A percentile compares a stretch with the other conserved stretches of the same genome.
Evolutionary conservation across 2,888 invertebrate genomes (phyloP).

Genomic region (Torymus tubicola): DNA sequence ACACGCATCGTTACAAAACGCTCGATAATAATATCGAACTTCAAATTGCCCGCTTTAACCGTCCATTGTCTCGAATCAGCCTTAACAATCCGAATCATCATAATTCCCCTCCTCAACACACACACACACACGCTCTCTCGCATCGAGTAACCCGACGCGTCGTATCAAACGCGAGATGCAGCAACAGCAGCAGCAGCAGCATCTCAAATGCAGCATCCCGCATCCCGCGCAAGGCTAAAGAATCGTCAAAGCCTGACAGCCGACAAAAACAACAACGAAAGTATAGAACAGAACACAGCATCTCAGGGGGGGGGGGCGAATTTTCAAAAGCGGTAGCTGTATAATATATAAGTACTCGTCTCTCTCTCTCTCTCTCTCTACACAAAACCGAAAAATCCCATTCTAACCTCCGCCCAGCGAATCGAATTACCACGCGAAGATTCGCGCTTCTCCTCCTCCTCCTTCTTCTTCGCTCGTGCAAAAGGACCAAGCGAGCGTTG

Average conservation of each 20-base stretch:
- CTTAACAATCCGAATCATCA: slow-evolving; percentile 32
- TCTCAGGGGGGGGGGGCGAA: no score
- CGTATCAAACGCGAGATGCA: no score
- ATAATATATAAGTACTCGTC: background rate
- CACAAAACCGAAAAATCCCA: slow-evolving; percentile 12
- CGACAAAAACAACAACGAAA: background rate
- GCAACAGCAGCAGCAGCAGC: no score
- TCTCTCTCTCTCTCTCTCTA: no score
- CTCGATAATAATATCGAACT: background rate
- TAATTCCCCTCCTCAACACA: slow-evolving; percentile 3
- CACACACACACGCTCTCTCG: background rate
- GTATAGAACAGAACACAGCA: background rate
- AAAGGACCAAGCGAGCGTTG: slow-evolving; percentile 5
- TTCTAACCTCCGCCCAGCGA: slow-evolving; percentile 38
- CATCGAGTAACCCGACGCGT: slow-evolving; percentile 10
- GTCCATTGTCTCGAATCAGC: background rate
- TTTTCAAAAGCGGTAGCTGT: slow-evolving; percentile 38
- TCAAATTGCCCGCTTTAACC: background rate
- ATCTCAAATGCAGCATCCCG: no score
- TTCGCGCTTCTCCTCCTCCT: slow-evolving; percentile 22
- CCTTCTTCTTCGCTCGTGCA: no score
- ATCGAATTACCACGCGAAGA: slow-evolving; percentile 45
- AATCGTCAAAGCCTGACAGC: background rate
- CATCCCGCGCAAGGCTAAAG: no score
- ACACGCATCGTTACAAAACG: background rate